Evolutionary conservation across 2,888 invertebrate genomes (phyloP), one percentile per base, ranked within the genome.

Genomic region (Stramonita haemastoma): DNA sequence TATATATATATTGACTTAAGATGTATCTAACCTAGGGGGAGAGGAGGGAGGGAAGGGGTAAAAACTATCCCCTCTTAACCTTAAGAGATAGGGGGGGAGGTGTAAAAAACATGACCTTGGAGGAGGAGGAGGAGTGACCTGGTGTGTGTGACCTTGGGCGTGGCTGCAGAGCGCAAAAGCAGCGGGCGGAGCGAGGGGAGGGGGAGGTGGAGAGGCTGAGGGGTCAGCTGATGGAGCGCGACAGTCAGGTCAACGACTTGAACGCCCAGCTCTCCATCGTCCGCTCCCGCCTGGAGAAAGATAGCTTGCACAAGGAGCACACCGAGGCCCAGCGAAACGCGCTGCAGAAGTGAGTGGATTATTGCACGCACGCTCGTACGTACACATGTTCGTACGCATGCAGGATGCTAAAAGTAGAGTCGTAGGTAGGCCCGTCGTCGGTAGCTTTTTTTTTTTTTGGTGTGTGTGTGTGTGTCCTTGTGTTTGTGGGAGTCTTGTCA

Each of bases 131-230:
- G 46, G 46, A 46, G 46, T 46, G 46, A 46, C 46, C 2, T n/a
- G n/a, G n/a, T n/a, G 46, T 4, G 29, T 85, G 13, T 46, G 36
- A 83, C 46, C 79, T 83, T 66, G 86, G 73, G 87, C 57, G 77
- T 77, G 36, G 32, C 56, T 36, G 32, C 92, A 96, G 96, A 93
- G 95, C 95, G 11, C 95, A 95, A 93, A 96, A 95, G 91, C 94
- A 95, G 92, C 92, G 95, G 66, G 95, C 95, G 5, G 93, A 94
- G 46, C 92, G 93, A 83, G 94, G 94, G 94, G 94, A 73, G 95
- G 95, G 95, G 87, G 94, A 95, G 13, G 91, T 95, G 13, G 95
- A 94, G 79, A 93, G 93, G 87, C 90, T 95, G 66, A 93, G 92
- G 77, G 93, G 93, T 11, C 94, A 95, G 89, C 90, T 95, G 86